Conservation (phyloP, 1,140 invertebrate genomes). For the Drosophila arawakana region DNA sequence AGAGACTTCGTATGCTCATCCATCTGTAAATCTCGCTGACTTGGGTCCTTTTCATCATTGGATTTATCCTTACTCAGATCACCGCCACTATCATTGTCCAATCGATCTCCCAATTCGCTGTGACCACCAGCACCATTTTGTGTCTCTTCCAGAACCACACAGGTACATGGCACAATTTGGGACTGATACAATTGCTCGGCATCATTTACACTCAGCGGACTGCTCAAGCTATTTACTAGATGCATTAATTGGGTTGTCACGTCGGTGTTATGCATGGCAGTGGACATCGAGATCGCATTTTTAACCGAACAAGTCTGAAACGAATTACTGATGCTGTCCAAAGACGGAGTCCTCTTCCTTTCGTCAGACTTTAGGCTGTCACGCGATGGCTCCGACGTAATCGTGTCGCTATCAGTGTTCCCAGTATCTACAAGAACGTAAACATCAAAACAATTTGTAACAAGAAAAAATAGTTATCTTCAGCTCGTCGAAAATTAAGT, state of each 20-base stretch:
- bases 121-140: not conserved
- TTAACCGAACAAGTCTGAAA: slow-evolving; percentile 28
- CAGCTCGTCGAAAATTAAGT: not conserved
- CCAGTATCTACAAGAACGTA: slow-evolving; percentile 44
- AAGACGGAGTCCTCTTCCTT: slow-evolving; percentile 47
- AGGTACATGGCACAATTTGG: slow-evolving; percentile 74
- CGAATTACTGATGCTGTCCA: slow-evolving; percentile 70
- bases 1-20: not conserved
- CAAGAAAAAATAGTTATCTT: not conserved
- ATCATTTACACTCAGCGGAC: slow-evolving; percentile 46
- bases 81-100: not conserved
- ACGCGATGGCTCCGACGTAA: slow-evolving; percentile 71
- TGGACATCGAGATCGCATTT: slow-evolving; percentile 17
- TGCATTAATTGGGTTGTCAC: slow-evolving; percentile 68
- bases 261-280: slow-evolving; percentile 30
- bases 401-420: slow-evolving; percentile 71
- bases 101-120: not conserved
- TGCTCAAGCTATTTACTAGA: slow-evolving; percentile 52
- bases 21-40: not conserved
- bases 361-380: slow-evolving; percentile 59
- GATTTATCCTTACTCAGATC: not conserved
- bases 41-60: not conserved
- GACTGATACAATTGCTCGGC: slow-evolving; percentile 53
- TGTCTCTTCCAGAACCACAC: slow-evolving; percentile 55
- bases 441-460: not conserved